Percentiles rank a stretch among this genome's conserved stretches.
These are phyloP conservation scores for Drusus annulatus DNA, from an alignment of 1,140 invertebrate genomes.

Conservation along the genomic window DNA sequence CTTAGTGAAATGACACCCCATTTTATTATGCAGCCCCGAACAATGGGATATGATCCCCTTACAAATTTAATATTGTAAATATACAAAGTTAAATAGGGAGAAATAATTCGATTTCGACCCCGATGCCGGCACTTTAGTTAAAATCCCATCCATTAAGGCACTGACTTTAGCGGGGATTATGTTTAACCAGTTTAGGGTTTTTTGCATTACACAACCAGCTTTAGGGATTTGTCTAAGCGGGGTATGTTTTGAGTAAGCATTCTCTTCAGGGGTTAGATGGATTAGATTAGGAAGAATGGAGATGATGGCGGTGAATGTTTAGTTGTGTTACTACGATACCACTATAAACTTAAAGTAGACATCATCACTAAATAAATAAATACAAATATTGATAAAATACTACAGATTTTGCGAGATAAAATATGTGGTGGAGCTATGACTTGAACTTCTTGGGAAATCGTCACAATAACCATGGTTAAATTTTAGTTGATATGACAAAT, in stretches of 20 bases:
- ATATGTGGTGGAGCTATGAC: too few relatives aligned
- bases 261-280: conserved; percentile 21
- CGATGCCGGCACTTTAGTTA: conserved; percentile 48
- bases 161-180: conserved; percentile 56
- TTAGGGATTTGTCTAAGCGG: conserved; percentile 36
- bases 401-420: too few relatives aligned
- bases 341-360: too few relatives aligned
- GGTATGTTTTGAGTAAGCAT: conserved; percentile 21
- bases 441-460: too few relatives aligned
- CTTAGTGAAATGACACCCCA: conserved; percentile 31
- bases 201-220: conserved; percentile 54
- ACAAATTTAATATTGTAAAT: conserved; percentile 61
- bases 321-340: too few relatives aligned
- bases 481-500: too few relatives aligned
- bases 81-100: conserved; percentile 60
- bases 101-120: conserved; percentile 59
- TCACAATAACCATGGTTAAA: too few relatives aligned
- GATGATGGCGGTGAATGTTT: too few relatives aligned
- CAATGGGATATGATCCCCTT: conserved; percentile 49
- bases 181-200: conserved; percentile 58
- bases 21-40: conserved; percentile 35
- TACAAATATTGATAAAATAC: too few relatives aligned
- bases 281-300: background rate
- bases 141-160: conserved; percentile 50
- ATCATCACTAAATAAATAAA: too few relatives aligned